phyloP scores from a whole-genome alignment of 2,113 vertebrate genomes.

The Ptyas mucosa region DNA sequence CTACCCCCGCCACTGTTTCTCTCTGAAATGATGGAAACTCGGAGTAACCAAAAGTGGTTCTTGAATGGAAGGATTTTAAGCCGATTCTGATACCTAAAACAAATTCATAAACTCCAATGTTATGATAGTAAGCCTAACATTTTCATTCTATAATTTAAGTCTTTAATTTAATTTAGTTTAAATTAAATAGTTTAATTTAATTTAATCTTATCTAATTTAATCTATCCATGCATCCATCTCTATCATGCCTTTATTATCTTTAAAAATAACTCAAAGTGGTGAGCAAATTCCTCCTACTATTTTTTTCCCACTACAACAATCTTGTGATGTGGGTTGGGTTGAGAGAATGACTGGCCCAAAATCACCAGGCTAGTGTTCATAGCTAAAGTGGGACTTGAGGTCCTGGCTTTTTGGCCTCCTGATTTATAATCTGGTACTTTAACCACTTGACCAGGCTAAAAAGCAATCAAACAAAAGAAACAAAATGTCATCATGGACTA shows the following conservation, averaged over 20 bases:
- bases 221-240: too few relatives aligned
- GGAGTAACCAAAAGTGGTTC: not conserved
- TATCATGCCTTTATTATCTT: not conserved
- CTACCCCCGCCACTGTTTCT: not conserved
- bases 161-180: too few relatives aligned
- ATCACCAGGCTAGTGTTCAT: too few relatives aligned
- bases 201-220: too few relatives aligned
- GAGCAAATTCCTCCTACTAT: not conserved
- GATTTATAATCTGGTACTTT: not conserved
- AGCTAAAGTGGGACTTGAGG: too few relatives aligned
- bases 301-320: not conserved
- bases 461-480: not conserved
- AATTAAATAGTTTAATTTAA: too few relatives aligned
- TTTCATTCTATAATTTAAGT: not conserved
- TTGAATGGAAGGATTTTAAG: not conserved
- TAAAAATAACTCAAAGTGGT: not conserved
- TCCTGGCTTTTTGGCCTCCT: not conserved
- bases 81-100: not conserved
- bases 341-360: not conserved
- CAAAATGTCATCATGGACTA: not conserved
- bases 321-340: not conserved
- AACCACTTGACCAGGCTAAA: not conserved
- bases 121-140: not conserved
- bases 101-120: not conserved
- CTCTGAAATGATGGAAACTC: not conserved